Evolutionary conservation across 1,140 invertebrate genomes (phyloP), one percentile per base, ranked within the genome.

Genomic region (Latrodectus geometricus): DNA sequence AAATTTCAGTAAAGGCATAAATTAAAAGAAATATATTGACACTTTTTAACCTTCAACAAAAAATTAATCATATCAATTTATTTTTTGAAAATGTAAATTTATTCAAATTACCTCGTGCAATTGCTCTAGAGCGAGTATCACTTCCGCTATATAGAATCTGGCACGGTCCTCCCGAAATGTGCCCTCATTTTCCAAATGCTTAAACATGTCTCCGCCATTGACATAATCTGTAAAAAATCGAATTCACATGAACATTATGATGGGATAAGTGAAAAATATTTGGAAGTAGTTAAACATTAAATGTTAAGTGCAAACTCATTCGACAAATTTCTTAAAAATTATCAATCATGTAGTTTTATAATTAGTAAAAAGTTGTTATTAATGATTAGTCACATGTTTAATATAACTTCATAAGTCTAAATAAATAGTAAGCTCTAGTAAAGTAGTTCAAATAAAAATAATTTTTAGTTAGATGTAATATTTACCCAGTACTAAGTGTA

Each of bases 401-500:
- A 35, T 35, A 35, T 35, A 5, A 35, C 1, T 35, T 35, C 35
- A 35, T 5, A 35, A 35, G 35, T 15, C 12, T 61, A 61, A 61
- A 61, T 15, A 65, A 4, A 65, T 65, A 15, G n/a, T 15, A 65
- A 65, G 7, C 12, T n/a, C n/a, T n/a, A n/a, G 12, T 4, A 4
- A 15, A n/a, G n/a, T 15, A 65, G n/a, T 65, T 14, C 12, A 65
- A n/a, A 65, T 7, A 65, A 65, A 5, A 35, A 66, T 66, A 88
- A 76, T 48, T 7, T 66, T 86, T 93, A 21, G 48, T 20, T 78
- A 68, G 11, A 68, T 17, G 14, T 20, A 49, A 68, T 35, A 76
- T 93, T 94, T 92, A 97, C 97, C 97, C 90, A 98, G 93, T 88
- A 98, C 96, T 77, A 98, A 93, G 92, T 98, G 96, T 66, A 98